Evolutionary conservation across 2,888 invertebrate genomes (phyloP).

Genomic region (Crioceris asparagi): DNA sequence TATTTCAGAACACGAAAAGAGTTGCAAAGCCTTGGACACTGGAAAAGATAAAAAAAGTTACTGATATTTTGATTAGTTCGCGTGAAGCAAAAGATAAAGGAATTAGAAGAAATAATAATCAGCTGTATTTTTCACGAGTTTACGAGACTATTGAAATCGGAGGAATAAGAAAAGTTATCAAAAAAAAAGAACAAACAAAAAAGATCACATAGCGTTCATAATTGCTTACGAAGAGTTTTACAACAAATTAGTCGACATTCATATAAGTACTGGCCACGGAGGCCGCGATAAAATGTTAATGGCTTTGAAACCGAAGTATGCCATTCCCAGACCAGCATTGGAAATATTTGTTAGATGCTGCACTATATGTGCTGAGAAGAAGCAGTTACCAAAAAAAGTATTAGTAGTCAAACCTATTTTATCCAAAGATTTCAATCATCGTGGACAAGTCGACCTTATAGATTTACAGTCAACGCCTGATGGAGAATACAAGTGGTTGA

Average conservation of each 20-base stretch:
- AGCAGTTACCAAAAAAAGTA: not conserved
- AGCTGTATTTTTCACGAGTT: too few species aligned
- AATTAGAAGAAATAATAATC: too few species aligned
- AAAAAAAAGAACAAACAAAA: not conserved
- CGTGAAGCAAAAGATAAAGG: too few species aligned
- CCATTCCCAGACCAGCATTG: not conserved
- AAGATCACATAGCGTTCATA: not conserved
- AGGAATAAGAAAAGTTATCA: not conserved
- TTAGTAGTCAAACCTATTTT: conserved; percentile 1
- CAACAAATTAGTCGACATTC: not conserved
- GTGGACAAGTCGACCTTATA: conserved; percentile 3
- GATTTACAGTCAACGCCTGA: conserved; percentile 4
- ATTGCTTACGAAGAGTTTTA: not conserved
- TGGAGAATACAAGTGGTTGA: conserved; percentile 26
- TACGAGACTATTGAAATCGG: not conserved
- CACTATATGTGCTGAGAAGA: not conserved
- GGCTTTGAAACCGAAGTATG: not conserved
- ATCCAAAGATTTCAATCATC: conserved; percentile 1
- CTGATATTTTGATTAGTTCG: too few species aligned
- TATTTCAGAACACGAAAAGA: too few species aligned
- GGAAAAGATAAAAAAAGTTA: too few species aligned
- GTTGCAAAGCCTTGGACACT: too few species aligned
- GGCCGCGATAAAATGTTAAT: not conserved
- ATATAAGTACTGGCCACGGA: not conserved
- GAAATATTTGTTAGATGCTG: not conserved